Conservation (phyloP, 2,113 vertebrate genomes). For the Ondatra zibethicus region DNA sequence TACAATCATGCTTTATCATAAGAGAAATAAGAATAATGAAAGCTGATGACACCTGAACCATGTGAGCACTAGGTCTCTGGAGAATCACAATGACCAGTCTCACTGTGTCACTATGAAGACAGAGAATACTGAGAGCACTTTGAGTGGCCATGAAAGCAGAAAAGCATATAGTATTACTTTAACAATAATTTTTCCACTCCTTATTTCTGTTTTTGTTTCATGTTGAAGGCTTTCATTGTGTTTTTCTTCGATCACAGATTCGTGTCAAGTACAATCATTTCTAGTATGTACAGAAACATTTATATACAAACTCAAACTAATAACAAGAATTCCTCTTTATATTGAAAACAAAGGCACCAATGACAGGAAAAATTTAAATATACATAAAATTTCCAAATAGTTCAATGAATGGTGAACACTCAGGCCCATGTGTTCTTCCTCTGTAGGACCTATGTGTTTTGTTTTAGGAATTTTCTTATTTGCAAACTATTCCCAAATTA, state of each 20-base stretch:
- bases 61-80: neutral
- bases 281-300: neutral
- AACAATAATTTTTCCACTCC: neutral
- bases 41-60: neutral
- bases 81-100: neutral
- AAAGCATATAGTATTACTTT: neutral
- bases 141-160: neutral
- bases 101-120: neutral
- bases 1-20: neutral
- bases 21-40: neutral
- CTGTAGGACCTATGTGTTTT: neutral
- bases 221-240: neutral
- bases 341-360: neutral
- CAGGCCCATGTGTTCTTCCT: neutral
- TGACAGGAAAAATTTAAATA: neutral
- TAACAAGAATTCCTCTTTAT: neutral
- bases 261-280: neutral
- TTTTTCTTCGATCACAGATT: neutral
- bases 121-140: neutral
- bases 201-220: neutral
- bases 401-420: neutral
- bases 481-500: neutral
- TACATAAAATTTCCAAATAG: neutral
- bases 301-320: neutral
- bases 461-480: neutral